Evolutionary conservation across 2,113 vertebrate genomes (phyloP), one percentile per base, ranked within the genome.

Genomic region (Sitta europaea): DNA sequence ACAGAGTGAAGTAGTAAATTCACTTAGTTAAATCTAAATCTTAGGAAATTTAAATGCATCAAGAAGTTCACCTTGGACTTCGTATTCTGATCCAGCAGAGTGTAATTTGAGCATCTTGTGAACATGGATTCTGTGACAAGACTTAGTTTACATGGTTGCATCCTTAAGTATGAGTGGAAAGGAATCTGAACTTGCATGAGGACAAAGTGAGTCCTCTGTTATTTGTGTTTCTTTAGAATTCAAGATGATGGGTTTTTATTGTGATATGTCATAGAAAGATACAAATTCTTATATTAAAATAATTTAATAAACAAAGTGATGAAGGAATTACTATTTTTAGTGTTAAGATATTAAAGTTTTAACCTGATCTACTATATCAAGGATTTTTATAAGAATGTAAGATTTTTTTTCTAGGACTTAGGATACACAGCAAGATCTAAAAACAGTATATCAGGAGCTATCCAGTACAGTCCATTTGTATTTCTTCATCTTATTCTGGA

Each of bases 401-500:
- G 11, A 19, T 8, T 9, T 43, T 77, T 65, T 17, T 78, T 82
- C 55, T 85, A 72, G 61, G 33, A 27, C 20, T 87, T 78, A 50
- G 14, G 6, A 59, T 78, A 53, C 79, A n/a, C 6, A 87, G 28
- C 15, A 92, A 80, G 70, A 66, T 25, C 15, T 75, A 75, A 77
- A 86, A 19, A 0, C 10, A 50, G 0, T 77, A n/a, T 84, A 17
- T 81, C 31, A 27, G 36, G 23, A 87, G 45, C n/a, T 75, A 10
- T 72, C 8, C 38, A 57, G 38, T 25, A 43, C 33, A 57, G 28
- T 58, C 9, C 9, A 18, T 81, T 90, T 23, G 6, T 40, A 77
- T 94, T 91, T 92, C 53, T 82, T 85, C 53, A 23, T 88, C 33
- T 65, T 91, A 27, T 9, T 63, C 12, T 67, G 42, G n/a, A 77